A percentile compares a stretch with the other conserved stretches of the same genome.
These are phyloP conservation scores for Vanacampus margaritifer DNA, from an alignment of 2,113 vertebrate genomes.

Conservation along the genomic window DNA sequence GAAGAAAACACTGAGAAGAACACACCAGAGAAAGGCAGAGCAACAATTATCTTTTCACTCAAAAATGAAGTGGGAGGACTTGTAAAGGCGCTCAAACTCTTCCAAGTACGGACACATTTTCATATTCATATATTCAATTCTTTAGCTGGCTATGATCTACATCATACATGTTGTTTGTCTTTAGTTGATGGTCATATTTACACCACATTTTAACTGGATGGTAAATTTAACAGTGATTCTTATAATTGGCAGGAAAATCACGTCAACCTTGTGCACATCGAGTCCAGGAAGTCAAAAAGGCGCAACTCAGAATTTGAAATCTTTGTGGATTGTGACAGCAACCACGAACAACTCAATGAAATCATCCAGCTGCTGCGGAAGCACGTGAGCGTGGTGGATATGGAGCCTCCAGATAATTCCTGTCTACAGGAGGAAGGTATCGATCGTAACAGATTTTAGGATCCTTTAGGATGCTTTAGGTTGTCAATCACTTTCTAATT, in stretches of 20 bases:
- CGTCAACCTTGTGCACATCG: slow-evolving; percentile 92
- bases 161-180: background rate
- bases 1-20: slow-evolving; percentile 91
- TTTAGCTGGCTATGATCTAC: no score
- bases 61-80: slow-evolving; percentile 97
- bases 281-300: slow-evolving; percentile 91
- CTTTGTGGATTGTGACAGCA: slow-evolving; percentile 93
- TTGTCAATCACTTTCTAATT: background rate
- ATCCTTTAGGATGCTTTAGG: background rate
- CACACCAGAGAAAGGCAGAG: slow-evolving; percentile 79
- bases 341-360: slow-evolving; percentile 88
- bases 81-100: slow-evolving; percentile 91
- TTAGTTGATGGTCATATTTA: background rate
- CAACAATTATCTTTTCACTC: slow-evolving; percentile 89
- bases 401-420: slow-evolving; percentile 80
- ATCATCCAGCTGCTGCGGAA: slow-evolving; percentile 87
- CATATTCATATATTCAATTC: background rate
- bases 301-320: slow-evolving; percentile 96
- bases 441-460: background rate
- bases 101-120: slow-evolving; percentile 77
- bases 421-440: slow-evolving; percentile 74
- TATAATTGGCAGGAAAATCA: slow-evolving; percentile 83
- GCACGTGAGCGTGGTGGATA: slow-evolving; percentile 81
- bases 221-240: background rate
- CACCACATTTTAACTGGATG: background rate